A percentile compares a stretch with the other conserved stretches of the same genome.
Conservation (phyloP, 2,888 invertebrate genomes). For the Flabesymbios commensalis region DNA sequence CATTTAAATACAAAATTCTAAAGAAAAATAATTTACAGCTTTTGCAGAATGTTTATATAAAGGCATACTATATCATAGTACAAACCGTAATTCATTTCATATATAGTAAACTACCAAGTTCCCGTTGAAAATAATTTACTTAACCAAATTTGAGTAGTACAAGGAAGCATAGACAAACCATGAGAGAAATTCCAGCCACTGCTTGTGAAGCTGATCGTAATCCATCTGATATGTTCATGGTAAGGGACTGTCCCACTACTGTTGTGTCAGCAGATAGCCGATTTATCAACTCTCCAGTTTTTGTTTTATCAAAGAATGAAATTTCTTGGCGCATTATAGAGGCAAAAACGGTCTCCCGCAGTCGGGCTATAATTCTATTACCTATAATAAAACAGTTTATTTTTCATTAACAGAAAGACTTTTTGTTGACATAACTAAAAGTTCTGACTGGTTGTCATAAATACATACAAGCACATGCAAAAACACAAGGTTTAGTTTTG, state of each 20-base stretch:
- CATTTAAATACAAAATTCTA: too few relatives aligned
- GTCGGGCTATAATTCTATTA: constrained; percentile 80
- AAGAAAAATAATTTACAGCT: too few relatives aligned
- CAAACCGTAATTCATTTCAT: too few relatives aligned
- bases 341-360: constrained; percentile 78
- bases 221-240: constrained; percentile 93
- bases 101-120: too few relatives aligned
- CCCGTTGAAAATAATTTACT: too few relatives aligned
- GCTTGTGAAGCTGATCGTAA: constrained; percentile 85
- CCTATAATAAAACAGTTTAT: constrained; percentile 64
- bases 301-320: constrained; percentile 86
- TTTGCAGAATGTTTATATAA: too few relatives aligned
- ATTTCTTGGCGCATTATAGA: constrained; percentile 85
- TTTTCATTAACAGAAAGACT: background rate
- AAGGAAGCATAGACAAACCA: constrained; percentile 68
- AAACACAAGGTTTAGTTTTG: too few relatives aligned
- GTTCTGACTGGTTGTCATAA: background rate
- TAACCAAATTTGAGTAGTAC: too few relatives aligned
- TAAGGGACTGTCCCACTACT: constrained; percentile 87
- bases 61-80: too few relatives aligned
- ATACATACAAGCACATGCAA: background rate
- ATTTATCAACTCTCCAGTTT: constrained; percentile 91
- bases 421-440: background rate
- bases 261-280: constrained; percentile 87
- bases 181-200: constrained; percentile 86